These are phyloP conservation scores for Ptilonorhynchus violaceus DNA, from an alignment of 2,113 vertebrate species.

Conservation along the genomic window DNA sequence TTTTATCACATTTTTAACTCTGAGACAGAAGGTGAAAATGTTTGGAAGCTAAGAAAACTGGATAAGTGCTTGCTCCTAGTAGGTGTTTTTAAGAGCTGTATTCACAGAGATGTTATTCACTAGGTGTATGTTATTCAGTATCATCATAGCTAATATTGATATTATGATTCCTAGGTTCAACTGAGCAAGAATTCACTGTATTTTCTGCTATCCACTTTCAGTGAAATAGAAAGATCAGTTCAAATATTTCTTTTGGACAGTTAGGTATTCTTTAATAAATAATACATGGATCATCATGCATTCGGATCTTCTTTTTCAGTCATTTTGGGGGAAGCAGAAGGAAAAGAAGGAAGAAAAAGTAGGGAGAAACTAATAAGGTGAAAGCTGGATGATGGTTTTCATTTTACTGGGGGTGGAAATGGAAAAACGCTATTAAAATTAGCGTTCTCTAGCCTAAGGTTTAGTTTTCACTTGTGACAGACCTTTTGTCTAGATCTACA, in stretches of 20 bases:
- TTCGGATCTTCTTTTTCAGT: neutral
- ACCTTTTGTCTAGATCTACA: neutral
- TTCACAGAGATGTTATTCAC: neutral
- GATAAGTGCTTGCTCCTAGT: neutral
- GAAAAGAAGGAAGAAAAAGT: neutral
- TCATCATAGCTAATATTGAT: neutral
- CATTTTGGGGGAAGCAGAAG: neutral
- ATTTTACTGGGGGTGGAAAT: neutral
- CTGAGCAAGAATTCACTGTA: neutral
- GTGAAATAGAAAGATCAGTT: neutral
- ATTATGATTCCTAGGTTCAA: neutral
- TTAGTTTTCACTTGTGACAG: neutral
- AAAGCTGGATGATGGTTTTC: neutral
- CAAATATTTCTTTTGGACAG: neutral
- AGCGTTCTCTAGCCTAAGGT: neutral
- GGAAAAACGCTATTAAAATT: neutral
- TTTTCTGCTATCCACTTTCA: neutral
- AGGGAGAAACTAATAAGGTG: neutral
- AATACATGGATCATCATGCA: neutral
- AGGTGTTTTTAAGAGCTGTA: neutral
- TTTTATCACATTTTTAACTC: neutral
- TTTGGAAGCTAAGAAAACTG: neutral
- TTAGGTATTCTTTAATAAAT: neutral
- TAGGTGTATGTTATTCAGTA: neutral
- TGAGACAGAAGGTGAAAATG: neutral